Base-by-base conservation (phyloP, 1,140 invertebrate species). In the Rhopalosiphum padi region DNA sequence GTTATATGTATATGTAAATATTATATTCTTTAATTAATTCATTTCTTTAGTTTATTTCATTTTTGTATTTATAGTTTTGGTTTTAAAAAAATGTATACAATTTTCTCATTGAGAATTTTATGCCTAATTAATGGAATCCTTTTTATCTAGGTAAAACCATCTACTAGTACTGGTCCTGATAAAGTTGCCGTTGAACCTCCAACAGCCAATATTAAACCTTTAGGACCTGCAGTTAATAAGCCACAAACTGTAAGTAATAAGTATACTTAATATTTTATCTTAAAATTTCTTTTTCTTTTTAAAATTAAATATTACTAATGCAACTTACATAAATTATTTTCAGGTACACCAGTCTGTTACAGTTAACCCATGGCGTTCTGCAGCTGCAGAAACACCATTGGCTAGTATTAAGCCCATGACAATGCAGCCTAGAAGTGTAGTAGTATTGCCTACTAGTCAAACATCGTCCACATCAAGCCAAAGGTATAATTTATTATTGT, bases 131-230 rank as follows among this genome's bases (percentile, higher is more conserved):
- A 77, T 15, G 30, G 11, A 77, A 77, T 77, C 30, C 30, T 89
- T 53, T 51, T 53, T 25, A 9, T 90, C 9, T 96, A 96, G 23
- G 96, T 96, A 5, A 97, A 97, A 95, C 97, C 96, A 2, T 96
- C 96, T 94, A 96, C 97, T 94, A 96, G 96, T 95, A 95, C 96
- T 55, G 96, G 96, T 93, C 96, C 96, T 92, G 97, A 98, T 94
- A 97, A 97, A 95, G 96, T 96, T 41, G 96, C 96, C 0, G 96
- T 96, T 0, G 98, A 98, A 94, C 97, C 98, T 18, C 98, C 98
- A 0, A 97, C 97, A 23, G 98, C 98, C 23, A 99, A 99, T 95
- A 99, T 99, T 53, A 98, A 98, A 95, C 98, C 98, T 1, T 98
- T 99, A 97, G 97, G 98, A 30, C 94, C 95, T 51, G 94, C 94